phyloP scores from a whole-genome alignment of 2,113 vertebrate species.

The Takifugu flavidus region DNA sequence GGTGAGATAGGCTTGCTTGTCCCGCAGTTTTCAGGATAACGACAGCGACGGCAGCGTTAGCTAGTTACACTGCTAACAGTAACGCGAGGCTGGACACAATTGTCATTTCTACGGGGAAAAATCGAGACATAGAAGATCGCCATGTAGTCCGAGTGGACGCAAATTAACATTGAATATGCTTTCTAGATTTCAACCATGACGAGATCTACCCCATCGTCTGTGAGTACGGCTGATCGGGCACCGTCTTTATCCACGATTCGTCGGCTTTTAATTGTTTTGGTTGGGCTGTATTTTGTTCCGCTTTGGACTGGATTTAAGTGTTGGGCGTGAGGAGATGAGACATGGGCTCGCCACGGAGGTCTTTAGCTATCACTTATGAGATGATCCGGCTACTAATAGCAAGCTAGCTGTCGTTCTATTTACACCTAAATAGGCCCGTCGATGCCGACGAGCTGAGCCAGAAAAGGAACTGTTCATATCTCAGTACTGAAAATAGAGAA shows the following conservation, averaged over 20 bases:
- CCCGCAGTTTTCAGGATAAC: constrained; percentile 63
- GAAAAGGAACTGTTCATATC: constrained; percentile 71
- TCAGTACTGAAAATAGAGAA: constrained; percentile 67
- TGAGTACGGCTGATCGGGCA: constrained; percentile 58
- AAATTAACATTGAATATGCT: constrained; percentile 64
- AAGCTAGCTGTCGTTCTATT: constrained; percentile 69
- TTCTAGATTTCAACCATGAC: constrained; percentile 70
- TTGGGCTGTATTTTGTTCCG: constrained; percentile 42
- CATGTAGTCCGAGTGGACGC: constrained; percentile 46
- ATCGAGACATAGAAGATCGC: constrained; percentile 29
- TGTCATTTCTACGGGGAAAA: constrained; percentile 42
- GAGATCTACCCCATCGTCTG: constrained; percentile 66
- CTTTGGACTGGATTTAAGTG: constrained; percentile 39
- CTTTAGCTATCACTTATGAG: constrained; percentile 43
- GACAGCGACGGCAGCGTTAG: constrained; percentile 57
- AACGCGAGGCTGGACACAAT: constrained; percentile 38
- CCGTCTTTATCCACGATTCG: constrained; percentile 34
- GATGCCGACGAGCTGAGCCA: constrained; percentile 53
- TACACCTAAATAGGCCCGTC: constrained; percentile 66
- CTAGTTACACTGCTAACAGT: constrained; percentile 58
- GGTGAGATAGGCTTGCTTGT: constrained; percentile 60
- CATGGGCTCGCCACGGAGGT: constrained; percentile 39
- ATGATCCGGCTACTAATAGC: constrained; percentile 52
- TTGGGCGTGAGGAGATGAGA: constrained; percentile 66
- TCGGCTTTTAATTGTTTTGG: constrained; percentile 56